Evolutionary conservation across 2,888 invertebrate genomes (phyloP).

Genomic region (Agriotes lineatus): DNA sequence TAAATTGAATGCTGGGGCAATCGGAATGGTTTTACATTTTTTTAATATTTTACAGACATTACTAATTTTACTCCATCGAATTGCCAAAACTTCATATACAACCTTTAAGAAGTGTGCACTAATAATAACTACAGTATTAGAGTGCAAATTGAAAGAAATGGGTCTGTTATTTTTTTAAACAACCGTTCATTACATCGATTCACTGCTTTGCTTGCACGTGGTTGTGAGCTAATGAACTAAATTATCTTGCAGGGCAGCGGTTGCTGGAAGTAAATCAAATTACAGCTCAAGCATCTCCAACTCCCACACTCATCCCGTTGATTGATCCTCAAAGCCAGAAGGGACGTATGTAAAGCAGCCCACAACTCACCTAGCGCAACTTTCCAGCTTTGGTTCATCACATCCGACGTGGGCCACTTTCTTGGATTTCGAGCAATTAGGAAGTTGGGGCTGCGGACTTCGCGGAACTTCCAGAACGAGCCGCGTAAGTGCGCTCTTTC

Average conservation of each 20-base stretch:
- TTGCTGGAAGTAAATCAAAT: slow-evolving; percentile 19
- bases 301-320: slow-evolving; percentile 13
- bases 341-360: slow-evolving; percentile 15
- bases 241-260: slow-evolving; percentile 17
- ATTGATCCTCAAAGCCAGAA: slow-evolving; percentile 14
- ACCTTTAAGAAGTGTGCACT: too few species aligned
- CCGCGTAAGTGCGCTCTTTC: not conserved
- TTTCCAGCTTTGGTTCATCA: not conserved
- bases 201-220: not conserved
- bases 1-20: too few species aligned
- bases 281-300: slow-evolving; percentile 14
- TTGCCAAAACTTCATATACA: too few species aligned
- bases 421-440: not conserved
- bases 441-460: not conserved
- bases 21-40: too few species aligned
- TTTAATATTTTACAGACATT: too few species aligned
- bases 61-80: too few species aligned
- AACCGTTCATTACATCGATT: not conserved
- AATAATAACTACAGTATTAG: too few species aligned
- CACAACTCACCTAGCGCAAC: not conserved
- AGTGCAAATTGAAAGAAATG: too few species aligned
- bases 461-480: not conserved
- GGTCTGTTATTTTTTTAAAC: too few species aligned
- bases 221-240: slow-evolving; percentile 2
- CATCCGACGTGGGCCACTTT: not conserved